These are phyloP conservation scores for Notothenia rossii DNA, from an alignment of 2,113 vertebrate genomes.

Conservation along the genomic window DNA sequence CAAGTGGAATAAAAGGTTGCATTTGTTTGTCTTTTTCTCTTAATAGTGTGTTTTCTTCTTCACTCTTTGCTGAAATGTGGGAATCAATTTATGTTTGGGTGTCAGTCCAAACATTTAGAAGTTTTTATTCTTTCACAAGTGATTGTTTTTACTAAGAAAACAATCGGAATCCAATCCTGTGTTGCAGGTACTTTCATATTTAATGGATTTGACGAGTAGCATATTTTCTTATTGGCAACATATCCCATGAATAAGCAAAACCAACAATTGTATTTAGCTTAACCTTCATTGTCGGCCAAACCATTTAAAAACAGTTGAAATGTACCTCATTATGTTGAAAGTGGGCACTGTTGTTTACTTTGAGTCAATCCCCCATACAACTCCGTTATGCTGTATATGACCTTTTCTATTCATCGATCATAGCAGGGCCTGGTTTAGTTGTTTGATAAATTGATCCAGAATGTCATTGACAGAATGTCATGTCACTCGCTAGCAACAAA, in stretches of 20 bases:
- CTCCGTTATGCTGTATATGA: neutral
- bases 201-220: neutral
- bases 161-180: neutral
- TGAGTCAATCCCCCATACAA: neutral
- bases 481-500: too few species aligned
- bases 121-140: neutral
- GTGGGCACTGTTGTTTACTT: neutral
- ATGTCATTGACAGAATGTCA: too few species aligned
- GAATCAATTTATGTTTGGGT: neutral
- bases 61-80: neutral
- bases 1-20: conserved; percentile 51
- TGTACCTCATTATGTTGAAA: neutral
- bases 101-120: neutral
- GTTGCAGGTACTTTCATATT: neutral
- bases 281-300: neutral
- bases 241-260: neutral
- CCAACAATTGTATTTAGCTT: neutral
- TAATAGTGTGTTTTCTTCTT: conserved; percentile 15
- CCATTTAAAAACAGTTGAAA: neutral
- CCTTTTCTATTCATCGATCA: too few species aligned
- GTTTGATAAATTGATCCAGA: too few species aligned
- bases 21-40: conserved; percentile 32
- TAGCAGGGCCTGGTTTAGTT: too few species aligned
- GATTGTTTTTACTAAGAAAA: neutral
- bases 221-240: neutral